These are phyloP conservation scores for Tholera decimalis DNA, from an alignment of 2,888 invertebrate genomes.

Conservation along the genomic window DNA sequence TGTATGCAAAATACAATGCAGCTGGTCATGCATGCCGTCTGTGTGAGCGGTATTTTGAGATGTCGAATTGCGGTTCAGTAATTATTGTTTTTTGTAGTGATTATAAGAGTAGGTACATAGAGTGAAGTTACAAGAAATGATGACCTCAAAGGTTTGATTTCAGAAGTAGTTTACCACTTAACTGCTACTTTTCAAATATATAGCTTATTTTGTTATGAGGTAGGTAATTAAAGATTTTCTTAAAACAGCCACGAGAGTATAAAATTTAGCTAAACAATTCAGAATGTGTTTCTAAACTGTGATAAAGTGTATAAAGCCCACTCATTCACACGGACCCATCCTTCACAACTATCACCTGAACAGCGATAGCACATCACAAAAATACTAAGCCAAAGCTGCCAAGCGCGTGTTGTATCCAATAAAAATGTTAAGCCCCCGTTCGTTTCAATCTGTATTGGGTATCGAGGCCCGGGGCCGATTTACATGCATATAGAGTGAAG, in stretches of 20 bases:
- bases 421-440: conserved; percentile 84
- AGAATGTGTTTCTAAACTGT: background rate
- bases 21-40: conserved; percentile 36
- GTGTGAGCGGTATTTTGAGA: conserved; percentile 32
- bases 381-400: conserved; percentile 50
- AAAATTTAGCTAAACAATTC: background rate
- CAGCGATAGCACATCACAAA: conserved; percentile 41
- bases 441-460: conserved; percentile 85
- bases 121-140: too few species aligned
- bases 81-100: background rate
- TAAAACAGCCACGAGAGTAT: background rate
- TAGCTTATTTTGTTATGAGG: background rate
- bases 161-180: too few species aligned
- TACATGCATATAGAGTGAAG: conserved; percentile 85
- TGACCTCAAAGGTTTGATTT: too few species aligned
- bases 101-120: background rate
- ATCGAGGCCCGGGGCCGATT: conserved; percentile 81
- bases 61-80: conserved; percentile 21
- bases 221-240: background rate
- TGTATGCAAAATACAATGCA: conserved; percentile 64
- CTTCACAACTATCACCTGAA: conserved; percentile 26
- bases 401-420: conserved; percentile 76
- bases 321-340: conserved; percentile 2
- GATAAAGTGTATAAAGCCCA: background rate
- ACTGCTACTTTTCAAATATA: background rate